Base-by-base conservation (phyloP, 2,888 invertebrate genomes). In the Aplocera efformata region DNA sequence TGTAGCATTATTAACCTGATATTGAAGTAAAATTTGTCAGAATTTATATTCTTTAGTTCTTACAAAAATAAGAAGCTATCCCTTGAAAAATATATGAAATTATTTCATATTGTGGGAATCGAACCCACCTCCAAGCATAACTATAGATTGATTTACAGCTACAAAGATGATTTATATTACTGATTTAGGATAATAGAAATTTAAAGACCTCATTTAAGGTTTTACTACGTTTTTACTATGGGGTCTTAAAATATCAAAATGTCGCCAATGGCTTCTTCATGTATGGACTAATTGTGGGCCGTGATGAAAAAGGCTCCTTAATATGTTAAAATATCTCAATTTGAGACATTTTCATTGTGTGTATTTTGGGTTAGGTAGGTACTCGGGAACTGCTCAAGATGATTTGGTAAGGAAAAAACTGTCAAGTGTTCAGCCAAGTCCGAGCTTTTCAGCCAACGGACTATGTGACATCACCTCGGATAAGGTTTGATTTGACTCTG, bases 1-100 rank as follows among this genome's bases (percentile, higher is more conserved):
- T 70, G 99, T 99, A 67, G 99, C 99, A 91, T 99, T 99, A 93
- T 99, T 99, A 84, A 99, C 98, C 98, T 97, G 92, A 79, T 88
- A 75, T 63, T 66, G 67, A 72, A 81, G 69, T 71, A 75, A 82
- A 74, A 58, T 56, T 67, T 63, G 61, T 82, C 67, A 83, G 66
- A 74, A 61, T 56, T 64, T 77, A 51, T 48, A 48, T 51, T 39
- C 56, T 53, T 39, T 44, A 41, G 23, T 35, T 35, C 29, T 40
- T 40, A 55, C 22, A 49, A 27, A 38, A 32, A 42, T 61, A 34
- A 32, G 9, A 7, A 71, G 53, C 71, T 70, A 69, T 71, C 67
- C 71, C 71, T 67, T 46, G 38, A 40, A 29, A 44, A 53, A 50
- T 25, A 32, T 9, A 40, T 25, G 10, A 50, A 32, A 39, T 21